phyloP scores from a whole-genome alignment of 1,140 invertebrate species.

The Drosophila gunungcola region DNA sequence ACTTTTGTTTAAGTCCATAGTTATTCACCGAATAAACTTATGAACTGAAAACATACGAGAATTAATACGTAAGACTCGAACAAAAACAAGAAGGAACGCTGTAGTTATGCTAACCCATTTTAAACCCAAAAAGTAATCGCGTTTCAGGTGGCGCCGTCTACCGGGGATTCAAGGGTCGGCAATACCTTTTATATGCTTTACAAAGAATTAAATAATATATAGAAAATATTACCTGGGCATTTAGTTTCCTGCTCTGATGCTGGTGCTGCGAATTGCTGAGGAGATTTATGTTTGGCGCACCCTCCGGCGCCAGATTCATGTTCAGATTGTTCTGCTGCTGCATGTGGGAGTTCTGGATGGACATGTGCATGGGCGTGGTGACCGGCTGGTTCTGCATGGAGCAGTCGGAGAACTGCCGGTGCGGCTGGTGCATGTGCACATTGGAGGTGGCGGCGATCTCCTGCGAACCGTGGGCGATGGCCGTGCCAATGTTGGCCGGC shows the following conservation, averaged over 20 bases:
- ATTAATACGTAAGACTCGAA: too few relatives aligned
- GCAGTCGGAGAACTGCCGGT: conserved; percentile 87
- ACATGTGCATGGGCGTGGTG: conserved; percentile 87
- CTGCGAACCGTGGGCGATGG: conserved; percentile 91
- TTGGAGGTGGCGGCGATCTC: conserved; percentile 87
- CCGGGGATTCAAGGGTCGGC: too few relatives aligned
- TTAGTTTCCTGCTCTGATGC: conserved; percentile 70
- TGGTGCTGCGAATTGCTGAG: conserved; percentile 68
- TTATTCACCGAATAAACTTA: too few relatives aligned
- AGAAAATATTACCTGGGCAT: conserved; percentile 63
- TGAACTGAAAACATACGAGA: too few relatives aligned
- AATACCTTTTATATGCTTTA: too few relatives aligned
- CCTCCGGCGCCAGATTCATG: conserved; percentile 66
- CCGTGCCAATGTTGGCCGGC: conserved; percentile 93
- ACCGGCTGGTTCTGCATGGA: conserved; percentile 87
- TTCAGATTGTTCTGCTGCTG: conserved; percentile 76
- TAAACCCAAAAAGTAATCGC: too few relatives aligned
- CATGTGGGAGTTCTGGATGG: conserved; percentile 83
- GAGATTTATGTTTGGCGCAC: conserved; percentile 69
- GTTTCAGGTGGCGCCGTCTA: too few relatives aligned
- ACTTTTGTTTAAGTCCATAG: too few relatives aligned
- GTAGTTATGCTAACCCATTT: too few relatives aligned
- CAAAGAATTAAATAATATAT: not conserved
- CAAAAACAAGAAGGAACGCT: too few relatives aligned
- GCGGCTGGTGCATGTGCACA: conserved; percentile 85